Base-by-base conservation (phyloP, 1,140 invertebrate genomes). In the Papilio glaucus region DNA sequence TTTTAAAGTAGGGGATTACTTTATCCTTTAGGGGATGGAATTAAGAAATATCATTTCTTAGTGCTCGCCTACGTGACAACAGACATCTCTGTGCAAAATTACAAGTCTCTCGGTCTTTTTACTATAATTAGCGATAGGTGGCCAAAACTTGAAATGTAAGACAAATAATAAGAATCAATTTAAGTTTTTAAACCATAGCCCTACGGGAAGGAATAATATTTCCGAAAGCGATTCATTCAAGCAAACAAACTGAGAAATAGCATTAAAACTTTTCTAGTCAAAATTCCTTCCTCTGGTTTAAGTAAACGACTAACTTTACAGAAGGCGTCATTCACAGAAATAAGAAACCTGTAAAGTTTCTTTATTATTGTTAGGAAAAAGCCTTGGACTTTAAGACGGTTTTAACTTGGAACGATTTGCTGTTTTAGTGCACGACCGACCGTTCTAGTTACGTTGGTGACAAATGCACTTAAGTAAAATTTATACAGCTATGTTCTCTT, bases 231-330 rank as follows among this genome's bases (percentile, higher is more conserved):
- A 21, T 57, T 57, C 49, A 57, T 26, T 24, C 49, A 12, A 57
- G 49, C 49, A 57, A 57, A 57, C 49, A 57, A 57, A 57, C 49
- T 57, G 49, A 57, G 49, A 57, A 57, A 57, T 57, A 24, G 49
- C 49, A 57, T 57, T 57, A 57, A 57, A 57, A 57, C 49, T 57
- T 57, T 57, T 57, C 49, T 57, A 57, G 49, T 57, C 49, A 57
- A 57, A 57, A 57, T 57, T 24, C 49, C 45, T 49, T 18, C 21
- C 4, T 57, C 49, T 21, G 24, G 49, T 57, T 57, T 57, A 57
- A 57, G 49, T 57, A 57, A 57, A 57, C 49, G 49, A 57, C 49
- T 57, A 57, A 57, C 10, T 57, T 57, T 57, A 57, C 49, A 57
- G 42, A 45, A 57, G 21, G 49, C 49, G 49, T 57, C 49, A 57